These are phyloP conservation scores for Phymorhynchus buccinoides DNA, from an alignment of 1,140 invertebrate species.

Conservation along the genomic window DNA sequence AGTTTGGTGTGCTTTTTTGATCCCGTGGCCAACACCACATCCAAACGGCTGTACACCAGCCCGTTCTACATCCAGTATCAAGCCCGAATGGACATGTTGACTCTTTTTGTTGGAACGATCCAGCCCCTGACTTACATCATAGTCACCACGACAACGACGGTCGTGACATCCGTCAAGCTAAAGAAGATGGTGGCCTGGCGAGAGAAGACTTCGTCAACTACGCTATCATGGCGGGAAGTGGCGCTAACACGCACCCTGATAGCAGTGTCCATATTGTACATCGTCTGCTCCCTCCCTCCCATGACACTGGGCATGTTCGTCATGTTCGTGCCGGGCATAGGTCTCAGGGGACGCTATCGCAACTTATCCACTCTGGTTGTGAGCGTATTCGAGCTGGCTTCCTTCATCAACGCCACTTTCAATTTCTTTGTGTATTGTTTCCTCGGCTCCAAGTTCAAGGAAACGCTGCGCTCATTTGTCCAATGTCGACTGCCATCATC, in stretches of 20 bases:
- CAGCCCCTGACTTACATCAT: background rate
- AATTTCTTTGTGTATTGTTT: constrained; percentile 16
- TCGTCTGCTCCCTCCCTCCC: background rate
- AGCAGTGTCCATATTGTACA: background rate
- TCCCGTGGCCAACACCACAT: background rate
- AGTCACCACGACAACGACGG: background rate
- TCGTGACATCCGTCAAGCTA: background rate
- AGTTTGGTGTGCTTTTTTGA: background rate
- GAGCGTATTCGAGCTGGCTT: background rate
- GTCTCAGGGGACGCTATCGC: background rate
- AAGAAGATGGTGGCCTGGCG: background rate
- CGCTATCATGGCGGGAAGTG: background rate
- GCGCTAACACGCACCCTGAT: constrained; percentile 2
- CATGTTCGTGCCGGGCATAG: background rate
- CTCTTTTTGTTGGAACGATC: background rate
- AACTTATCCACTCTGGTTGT: background rate
- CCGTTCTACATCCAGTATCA: too few relatives aligned
- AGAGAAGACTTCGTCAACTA: background rate
- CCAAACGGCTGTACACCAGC: too few relatives aligned
- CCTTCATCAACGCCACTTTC: constrained; percentile 9
- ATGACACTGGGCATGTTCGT: background rate
- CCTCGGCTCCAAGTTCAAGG: constrained; percentile 1
- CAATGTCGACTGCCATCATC: too few relatives aligned
- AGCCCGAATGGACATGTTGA: background rate
- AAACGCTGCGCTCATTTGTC: background rate